Conservation (phyloP, 2,113 vertebrate genomes). For the Macaca nemestrina region DNA sequence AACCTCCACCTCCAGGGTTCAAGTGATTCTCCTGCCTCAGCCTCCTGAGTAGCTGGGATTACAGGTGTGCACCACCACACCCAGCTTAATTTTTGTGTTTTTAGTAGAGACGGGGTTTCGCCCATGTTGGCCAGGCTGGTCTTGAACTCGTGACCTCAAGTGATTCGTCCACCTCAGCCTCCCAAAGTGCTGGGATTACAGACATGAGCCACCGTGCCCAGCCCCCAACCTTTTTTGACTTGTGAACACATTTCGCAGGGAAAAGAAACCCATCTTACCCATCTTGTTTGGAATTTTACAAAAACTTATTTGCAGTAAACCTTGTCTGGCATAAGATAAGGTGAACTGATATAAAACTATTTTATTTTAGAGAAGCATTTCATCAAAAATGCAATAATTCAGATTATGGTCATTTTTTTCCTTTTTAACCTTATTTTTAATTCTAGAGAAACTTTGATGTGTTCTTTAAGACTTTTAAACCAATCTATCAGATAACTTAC, state of each 20-base stretch:
- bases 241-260: background rate
- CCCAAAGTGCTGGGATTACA: too few species aligned
- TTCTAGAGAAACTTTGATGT: background rate
- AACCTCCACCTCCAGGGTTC: too few species aligned
- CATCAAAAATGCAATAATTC: background rate
- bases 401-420: background rate
- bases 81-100: too few species aligned
- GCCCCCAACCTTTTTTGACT: background rate
- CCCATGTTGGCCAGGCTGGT: too few species aligned
- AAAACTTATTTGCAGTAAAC: background rate
- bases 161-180: too few species aligned
- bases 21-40: too few species aligned
- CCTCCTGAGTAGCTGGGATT: too few species aligned
- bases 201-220: too few species aligned
- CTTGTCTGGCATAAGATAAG: too few species aligned
- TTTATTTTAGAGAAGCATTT: background rate
- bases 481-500: background rate
- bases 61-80: too few species aligned
- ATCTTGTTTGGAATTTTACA: background rate
- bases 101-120: too few species aligned
- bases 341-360: rapidly evolving
- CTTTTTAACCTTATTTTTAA: background rate
- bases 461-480: background rate
- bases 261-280: rapidly evolving
- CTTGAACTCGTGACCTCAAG: too few species aligned